These are phyloP conservation scores for Anticlea derivata DNA, from an alignment of 2,888 invertebrate species.

Conservation along the genomic window DNA sequence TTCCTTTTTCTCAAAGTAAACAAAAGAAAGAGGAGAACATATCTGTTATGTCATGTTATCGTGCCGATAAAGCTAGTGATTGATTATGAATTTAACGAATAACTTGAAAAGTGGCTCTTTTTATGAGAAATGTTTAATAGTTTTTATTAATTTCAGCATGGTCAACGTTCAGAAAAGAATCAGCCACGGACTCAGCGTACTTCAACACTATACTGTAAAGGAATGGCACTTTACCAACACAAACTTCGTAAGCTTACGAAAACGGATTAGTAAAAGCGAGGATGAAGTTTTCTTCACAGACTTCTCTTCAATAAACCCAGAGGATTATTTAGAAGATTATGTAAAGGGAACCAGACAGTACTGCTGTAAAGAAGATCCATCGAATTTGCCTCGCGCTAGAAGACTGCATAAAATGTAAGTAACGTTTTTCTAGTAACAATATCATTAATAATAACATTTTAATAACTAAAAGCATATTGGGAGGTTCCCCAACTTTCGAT, in stretches of 20 bases:
- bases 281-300: constrained; percentile 85
- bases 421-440: too few relatives aligned
- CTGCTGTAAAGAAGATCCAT: constrained; percentile 91
- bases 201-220: constrained; percentile 92
- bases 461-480: too few relatives aligned
- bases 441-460: too few relatives aligned
- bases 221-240: constrained; percentile 91
- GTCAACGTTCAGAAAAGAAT: constrained; percentile 86
- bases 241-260: constrained; percentile 81
- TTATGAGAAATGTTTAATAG: too few relatives aligned
- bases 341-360: constrained; percentile 91
- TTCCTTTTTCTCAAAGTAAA: too few relatives aligned
- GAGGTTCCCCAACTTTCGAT: too few relatives aligned
- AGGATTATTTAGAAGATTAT: constrained; percentile 78
- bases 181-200: constrained; percentile 84
- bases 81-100: too few relatives aligned
- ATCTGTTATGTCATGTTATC: too few relatives aligned
- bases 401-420: constrained; percentile 85
- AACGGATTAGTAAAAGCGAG: constrained; percentile 80
- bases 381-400: constrained; percentile 89
- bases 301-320: constrained; percentile 51
- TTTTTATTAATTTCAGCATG: constrained; percentile 70
- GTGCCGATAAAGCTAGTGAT: too few relatives aligned
- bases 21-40: too few relatives aligned
- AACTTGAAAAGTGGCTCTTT: too few relatives aligned